Percentiles rank a stretch among this genome's conserved stretches.
Evolutionary conservation across 2,797 vertebrate species (phyloP).

Genomic region (Bufotes viridis): DNA sequence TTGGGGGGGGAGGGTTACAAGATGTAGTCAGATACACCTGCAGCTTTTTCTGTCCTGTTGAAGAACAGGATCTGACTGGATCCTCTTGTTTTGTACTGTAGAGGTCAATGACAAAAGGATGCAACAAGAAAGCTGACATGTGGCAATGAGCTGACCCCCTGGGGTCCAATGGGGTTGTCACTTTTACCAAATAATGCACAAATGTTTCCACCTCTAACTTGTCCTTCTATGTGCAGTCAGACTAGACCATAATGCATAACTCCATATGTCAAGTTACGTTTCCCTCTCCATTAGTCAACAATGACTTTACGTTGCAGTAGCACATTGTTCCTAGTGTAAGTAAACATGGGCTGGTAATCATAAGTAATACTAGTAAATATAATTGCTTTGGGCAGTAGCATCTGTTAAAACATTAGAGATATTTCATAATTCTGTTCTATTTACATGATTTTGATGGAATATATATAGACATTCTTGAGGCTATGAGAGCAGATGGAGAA

Average conservation of each 20-base stretch:
- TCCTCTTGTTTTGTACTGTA: too few relatives aligned
- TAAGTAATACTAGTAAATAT: conserved; percentile 9
- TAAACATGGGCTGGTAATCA: neutral
- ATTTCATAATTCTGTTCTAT: neutral
- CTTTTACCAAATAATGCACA: too few relatives aligned
- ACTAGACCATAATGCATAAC: neutral
- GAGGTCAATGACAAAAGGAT: too few relatives aligned
- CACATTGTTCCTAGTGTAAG: neutral
- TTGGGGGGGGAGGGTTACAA: too few relatives aligned
- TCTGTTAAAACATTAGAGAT: conserved; percentile 18
- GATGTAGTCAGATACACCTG: too few relatives aligned
- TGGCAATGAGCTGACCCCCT: too few relatives aligned
- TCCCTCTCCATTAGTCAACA: neutral
- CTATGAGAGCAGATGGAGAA: conserved; percentile 19
- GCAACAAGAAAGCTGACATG: too few relatives aligned
- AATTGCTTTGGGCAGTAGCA: conserved; percentile 25
- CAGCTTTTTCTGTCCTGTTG: too few relatives aligned
- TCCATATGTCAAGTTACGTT: neutral
- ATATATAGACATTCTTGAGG: neutral
- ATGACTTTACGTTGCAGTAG: neutral
- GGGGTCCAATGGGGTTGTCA: too few relatives aligned
- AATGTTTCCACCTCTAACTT: too few relatives aligned
- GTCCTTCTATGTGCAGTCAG: too few relatives aligned
- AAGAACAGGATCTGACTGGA: too few relatives aligned
- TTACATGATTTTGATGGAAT: conserved; percentile 17